Base-by-base conservation (phyloP, 2,888 invertebrate species). In the Molanna angustata region DNA sequence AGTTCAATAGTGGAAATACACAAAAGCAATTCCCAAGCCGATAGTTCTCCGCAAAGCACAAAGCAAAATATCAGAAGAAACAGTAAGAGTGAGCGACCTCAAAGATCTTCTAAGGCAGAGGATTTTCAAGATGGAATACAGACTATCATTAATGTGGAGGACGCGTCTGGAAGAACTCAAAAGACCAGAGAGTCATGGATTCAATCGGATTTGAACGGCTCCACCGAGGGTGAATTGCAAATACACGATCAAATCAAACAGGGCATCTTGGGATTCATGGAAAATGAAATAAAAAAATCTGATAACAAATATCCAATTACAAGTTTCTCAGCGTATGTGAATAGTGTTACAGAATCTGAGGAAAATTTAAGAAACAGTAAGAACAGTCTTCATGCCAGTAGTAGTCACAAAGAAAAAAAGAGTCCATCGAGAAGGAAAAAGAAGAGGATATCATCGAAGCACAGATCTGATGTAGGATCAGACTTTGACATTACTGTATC, bases 161-260 rank as follows among this genome's bases (percentile, higher is more conserved):
- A 65, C 27, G 42, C 35, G 18, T 4, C 63, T 1, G 19, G 32
- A 20, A 76, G 70, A 60, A 62, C 22, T 4, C 56, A 71, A 1
- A 76, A 73, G 62, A 43, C 63, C 0, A 65, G 73, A 4, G 76
- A 76, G 39, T 74, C 68, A 56, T 77, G 77, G 77, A 70, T 73
- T 20, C 72, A 74, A 57, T 75, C 77, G 0, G 76, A 76, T 61
- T 72, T 76, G 32, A 71, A 71, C 50, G 77, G 80, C 57, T 81
- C 80, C 0, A 67, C 80, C 14, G 82, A 80, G 58, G 73, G 74
- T 1, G 82, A 82, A 62, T 63, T 78, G 18, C 80, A 81, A 40
- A 82, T 82, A 32, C 82, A 82, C 60, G 76, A 76, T 51, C 76
- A 78, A 65, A 71, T 78, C 44, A 77, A 77, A 62, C 74, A 74